Evolutionary conservation across 1,140 invertebrate genomes (phyloP), one percentile per base, ranked within the genome.

Genomic region (Apocrypta bakeri): DNA sequence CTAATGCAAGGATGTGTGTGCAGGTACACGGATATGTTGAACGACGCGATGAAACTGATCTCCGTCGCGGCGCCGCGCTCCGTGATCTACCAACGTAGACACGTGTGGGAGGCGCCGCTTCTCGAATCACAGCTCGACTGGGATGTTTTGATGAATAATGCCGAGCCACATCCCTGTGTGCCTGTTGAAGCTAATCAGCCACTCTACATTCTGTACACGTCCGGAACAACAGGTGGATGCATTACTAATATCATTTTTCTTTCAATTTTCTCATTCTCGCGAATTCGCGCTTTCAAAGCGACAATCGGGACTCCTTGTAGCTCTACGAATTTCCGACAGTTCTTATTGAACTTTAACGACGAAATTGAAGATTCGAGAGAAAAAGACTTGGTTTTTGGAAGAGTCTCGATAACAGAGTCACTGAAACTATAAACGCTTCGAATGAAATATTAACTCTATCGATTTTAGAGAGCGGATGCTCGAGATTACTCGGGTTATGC

Each of bases 201-300:
- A 0, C 90, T 98, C 4, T 99, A 99, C 87, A 96, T 99, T 82
- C 92, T 99, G 0, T 98, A 99, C 88, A 99, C 98, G 1, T 98
- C 97, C 4, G 98, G 97, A 76, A 97, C 97, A 17, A 97, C 97
- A 83, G 96, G 96, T 92, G n/a, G n/a, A n/a, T n/a, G n/a, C n/a
- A n/a, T n/a, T n/a, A 87, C 4, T 9, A 37, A 9, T 61, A 17
- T 31, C n/a, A 71, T 27, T 71, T 68, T 68, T 27, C 68, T 48
- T 37, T n/a, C 8, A n/a, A n/a, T n/a, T n/a, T n/a, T n/a, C n/a
- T n/a, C n/a, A n/a, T 48, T 48, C 17, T 8, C 24, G 12, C 56
- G 56, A 21, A 48, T 48, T 48, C n/a, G n/a, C n/a, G n/a, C n/a
- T n/a, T n/a, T n/a, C n/a, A n/a, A n/a, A n/a, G n/a, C n/a, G n/a